A percentile compares a stretch with the other conserved stretches of the same genome.
Conservation (phyloP, 1,140 invertebrate genomes). For the Heliconius melpomene region DNA sequence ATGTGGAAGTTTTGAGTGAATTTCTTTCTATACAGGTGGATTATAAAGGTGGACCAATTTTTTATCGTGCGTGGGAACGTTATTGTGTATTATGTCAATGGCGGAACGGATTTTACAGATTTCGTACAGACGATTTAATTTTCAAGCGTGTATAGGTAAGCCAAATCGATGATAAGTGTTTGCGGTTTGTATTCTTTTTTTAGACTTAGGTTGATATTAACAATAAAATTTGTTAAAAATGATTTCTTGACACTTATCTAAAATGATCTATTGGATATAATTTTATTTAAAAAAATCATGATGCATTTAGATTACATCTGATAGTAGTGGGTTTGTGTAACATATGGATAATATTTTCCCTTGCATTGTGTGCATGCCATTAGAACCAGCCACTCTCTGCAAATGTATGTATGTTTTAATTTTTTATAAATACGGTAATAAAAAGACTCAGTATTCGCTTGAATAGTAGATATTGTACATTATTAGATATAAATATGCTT, state of each 20-base stretch:
- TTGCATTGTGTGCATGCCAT: too few species aligned
- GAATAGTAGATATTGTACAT: too few species aligned
- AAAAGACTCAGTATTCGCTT: too few species aligned
- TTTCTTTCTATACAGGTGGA: conserved; percentile 15
- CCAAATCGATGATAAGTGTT: conserved; percentile 5
- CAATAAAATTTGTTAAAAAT: neutral
- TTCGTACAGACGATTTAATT: conserved; percentile 33
- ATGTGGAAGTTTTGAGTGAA: conserved; percentile 21
- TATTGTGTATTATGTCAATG: conserved; percentile 19
- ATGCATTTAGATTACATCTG: too few species aligned
- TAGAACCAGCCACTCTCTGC: too few species aligned
- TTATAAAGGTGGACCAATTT: conserved; percentile 15
- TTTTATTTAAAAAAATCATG: neutral
- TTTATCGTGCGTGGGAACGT: conserved; percentile 30
- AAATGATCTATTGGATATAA: neutral
- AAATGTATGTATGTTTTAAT: too few species aligned
- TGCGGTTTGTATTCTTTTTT: conserved; percentile 1
- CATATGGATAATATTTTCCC: too few species aligned
- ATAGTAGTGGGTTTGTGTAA: too few species aligned
- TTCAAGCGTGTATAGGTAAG: neutral
- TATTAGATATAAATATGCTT: too few species aligned
- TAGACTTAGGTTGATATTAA: neutral
- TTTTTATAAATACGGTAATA: too few species aligned
- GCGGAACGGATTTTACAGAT: conserved; percentile 9
- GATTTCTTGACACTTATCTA: neutral